Evolutionary conservation across 2,797 vertebrate species (phyloP).

Genomic region (Gambelia wislizenii): DNA sequence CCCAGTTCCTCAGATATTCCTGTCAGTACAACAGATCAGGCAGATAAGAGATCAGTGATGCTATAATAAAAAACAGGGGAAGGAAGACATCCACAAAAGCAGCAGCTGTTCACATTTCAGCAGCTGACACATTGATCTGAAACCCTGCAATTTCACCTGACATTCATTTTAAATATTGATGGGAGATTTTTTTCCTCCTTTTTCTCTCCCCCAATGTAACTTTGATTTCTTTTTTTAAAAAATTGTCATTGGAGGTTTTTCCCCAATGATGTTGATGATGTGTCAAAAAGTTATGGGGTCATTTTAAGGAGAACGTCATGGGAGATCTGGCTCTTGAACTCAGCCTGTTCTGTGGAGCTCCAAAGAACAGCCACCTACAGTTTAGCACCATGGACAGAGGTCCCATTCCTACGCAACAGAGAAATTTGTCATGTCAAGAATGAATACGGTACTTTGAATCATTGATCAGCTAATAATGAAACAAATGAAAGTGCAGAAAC

Average conservation of each 20-base stretch:
- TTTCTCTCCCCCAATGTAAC: neutral
- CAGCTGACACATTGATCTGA: slow-evolving; percentile 47
- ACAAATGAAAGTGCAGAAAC: neutral
- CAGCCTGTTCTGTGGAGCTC: neutral
- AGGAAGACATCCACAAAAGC: slow-evolving; percentile 31
- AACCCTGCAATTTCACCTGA: slow-evolving; percentile 50
- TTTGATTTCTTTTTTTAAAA: neutral
- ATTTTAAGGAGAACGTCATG: neutral
- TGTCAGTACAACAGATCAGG: slow-evolving; percentile 36
- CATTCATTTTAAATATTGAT: slow-evolving; percentile 49
- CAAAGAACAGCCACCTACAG: neutral
- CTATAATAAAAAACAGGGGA: slow-evolving; percentile 31
- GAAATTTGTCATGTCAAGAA: neutral
- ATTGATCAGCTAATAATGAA: neutral
- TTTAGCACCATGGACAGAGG: slow-evolving; percentile 18
- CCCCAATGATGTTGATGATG: neutral
- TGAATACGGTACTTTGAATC: neutral
- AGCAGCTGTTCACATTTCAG: slow-evolving; percentile 45
- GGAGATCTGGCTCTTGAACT: neutral
- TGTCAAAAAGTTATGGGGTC: neutral
- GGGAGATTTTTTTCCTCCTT: neutral
- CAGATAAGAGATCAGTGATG: slow-evolving; percentile 38
- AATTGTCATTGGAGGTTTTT: neutral
- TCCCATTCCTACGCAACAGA: neutral
- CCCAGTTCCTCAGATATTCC: slow-evolving; percentile 15